Conservation (phyloP, 2,797 vertebrate genomes). For the Manis javanica region DNA sequence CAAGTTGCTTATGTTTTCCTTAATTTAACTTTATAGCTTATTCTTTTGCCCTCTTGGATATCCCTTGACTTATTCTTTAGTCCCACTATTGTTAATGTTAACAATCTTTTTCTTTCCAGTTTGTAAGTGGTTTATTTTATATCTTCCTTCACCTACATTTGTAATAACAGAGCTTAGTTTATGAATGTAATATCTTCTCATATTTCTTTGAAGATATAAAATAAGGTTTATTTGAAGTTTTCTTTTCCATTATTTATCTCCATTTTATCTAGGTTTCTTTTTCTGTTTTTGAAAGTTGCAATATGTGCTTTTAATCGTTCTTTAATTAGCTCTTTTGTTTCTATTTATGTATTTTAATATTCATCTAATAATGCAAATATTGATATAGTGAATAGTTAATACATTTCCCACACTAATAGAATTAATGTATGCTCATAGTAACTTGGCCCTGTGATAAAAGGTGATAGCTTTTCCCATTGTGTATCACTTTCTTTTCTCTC, state of each 20-base stretch:
- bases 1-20: background rate
- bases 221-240: slow-evolving; percentile 25
- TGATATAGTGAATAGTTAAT: slow-evolving; percentile 32
- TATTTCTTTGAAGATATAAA: background rate
- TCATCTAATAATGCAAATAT: background rate
- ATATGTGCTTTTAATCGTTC: background rate
- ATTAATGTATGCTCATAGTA: background rate
- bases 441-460: background rate
- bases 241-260: background rate
- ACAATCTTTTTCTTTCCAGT: background rate
- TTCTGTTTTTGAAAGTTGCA: background rate
- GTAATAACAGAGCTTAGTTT: background rate
- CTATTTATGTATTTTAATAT: background rate
- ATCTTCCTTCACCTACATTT: background rate
- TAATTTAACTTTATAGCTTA: background rate
- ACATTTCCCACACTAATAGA: slow-evolving; percentile 45
- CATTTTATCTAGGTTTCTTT: background rate
- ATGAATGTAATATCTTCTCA: background rate
- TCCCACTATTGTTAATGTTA: background rate
- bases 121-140: background rate
- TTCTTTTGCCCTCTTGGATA: background rate
- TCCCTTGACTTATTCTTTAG: background rate
- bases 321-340: slow-evolving; percentile 36
- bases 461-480: background rate
- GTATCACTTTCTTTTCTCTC: slow-evolving; percentile 25